A percentile compares a stretch with the other conserved stretches of the same genome.
Conservation (phyloP, 2,113 vertebrate species). For the Perccottus glenii region DNA sequence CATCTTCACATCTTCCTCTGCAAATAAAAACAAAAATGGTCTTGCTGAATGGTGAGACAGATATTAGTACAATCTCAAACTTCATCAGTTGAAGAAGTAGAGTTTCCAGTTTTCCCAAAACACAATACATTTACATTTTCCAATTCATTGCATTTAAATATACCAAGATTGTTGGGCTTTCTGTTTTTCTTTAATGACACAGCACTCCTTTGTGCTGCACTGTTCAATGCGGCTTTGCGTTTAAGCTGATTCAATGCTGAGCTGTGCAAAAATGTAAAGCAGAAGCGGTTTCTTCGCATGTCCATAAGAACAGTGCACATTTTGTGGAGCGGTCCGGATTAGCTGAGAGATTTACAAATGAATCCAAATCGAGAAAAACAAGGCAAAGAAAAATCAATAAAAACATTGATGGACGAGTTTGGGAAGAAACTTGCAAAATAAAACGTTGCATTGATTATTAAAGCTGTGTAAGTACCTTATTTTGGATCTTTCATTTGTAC, state of each 20-base stretch:
- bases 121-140: not conserved
- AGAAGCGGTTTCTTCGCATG: not conserved
- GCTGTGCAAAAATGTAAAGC: not conserved
- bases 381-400: not conserved
- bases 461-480: not conserved
- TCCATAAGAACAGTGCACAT: not conserved
- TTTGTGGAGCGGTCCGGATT: not conserved
- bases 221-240: constrained; percentile 5
- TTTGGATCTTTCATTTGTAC: constrained; percentile 9
- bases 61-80: no score
- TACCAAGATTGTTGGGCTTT: not conserved
- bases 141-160: not conserved
- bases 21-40: no score
- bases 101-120: no score
- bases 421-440: not conserved
- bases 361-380: constrained; percentile 11
- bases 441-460: not conserved
- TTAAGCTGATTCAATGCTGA: constrained; percentile 6
- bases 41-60: no score
- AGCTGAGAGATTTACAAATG: not conserved
- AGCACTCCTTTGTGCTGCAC: not conserved
- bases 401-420: not conserved
- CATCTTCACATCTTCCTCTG: no score
- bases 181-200: not conserved
- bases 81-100: no score